A percentile compares a stretch with the other conserved stretches of the same genome.
Evolutionary conservation across 35 echinoderm and acorn worm genomes (phyloP).

Genomic region (Anneissia japonica): DNA sequence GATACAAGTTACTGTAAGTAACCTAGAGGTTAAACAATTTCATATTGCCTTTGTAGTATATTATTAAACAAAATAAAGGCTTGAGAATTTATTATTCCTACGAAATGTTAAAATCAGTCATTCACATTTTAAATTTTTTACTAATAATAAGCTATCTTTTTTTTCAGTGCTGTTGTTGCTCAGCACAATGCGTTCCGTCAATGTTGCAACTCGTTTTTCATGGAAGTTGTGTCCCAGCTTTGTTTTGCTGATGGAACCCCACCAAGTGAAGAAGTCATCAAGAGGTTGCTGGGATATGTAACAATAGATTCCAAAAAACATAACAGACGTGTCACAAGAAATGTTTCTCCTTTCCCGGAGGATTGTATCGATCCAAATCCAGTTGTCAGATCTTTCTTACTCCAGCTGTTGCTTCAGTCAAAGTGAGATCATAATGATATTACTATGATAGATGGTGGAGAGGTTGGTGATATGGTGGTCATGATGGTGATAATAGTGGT

Average conservation of each 20-base stretch:
- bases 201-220: conserved; percentile 17
- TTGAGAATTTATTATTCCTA: too few species aligned
- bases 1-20: too few species aligned
- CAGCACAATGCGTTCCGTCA: conserved; percentile 24
- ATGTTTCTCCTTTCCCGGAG: background rate
- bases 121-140: background rate
- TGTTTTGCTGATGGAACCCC: conserved; percentile 23
- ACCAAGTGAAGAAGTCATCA: conserved; percentile 10
- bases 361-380: conserved; percentile 38
- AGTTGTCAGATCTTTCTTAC: conserved; percentile 17
- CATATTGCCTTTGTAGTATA: too few species aligned
- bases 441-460: too few species aligned
- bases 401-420: conserved; percentile 15
- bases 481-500: too few species aligned
- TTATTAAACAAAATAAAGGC: too few species aligned
- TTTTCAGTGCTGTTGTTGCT: conserved; percentile 2
- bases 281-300: conserved; percentile 20
- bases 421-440: background rate
- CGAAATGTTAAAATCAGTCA: too few species aligned
- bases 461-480: too few species aligned
- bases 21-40: too few species aligned
- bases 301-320: conserved; percentile 3
- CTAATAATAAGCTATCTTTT: too few species aligned
- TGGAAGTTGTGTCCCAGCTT: conserved; percentile 12
- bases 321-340: background rate